These are phyloP conservation scores for Phainopepla nitens DNA, from an alignment of 2,113 vertebrate species.

Conservation along the genomic window DNA sequence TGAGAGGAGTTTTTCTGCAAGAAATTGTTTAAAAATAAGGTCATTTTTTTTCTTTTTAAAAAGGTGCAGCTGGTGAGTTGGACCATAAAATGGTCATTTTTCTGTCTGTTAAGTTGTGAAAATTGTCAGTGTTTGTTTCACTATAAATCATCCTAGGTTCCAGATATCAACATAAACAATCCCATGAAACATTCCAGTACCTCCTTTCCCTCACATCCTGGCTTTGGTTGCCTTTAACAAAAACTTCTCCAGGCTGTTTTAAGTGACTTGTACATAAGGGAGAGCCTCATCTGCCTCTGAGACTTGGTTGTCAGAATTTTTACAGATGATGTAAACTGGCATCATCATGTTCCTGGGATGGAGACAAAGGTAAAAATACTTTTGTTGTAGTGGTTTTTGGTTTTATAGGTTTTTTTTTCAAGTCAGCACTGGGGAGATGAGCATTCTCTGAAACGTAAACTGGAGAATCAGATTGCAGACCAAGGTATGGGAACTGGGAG, in stretches of 20 bases:
- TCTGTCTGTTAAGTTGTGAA: background rate
- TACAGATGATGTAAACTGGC: slow-evolving; percentile 22
- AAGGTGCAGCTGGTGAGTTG: background rate
- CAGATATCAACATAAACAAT: background rate
- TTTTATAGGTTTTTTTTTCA: background rate
- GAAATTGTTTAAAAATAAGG: background rate
- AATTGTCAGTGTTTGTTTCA: background rate
- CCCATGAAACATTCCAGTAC: background rate
- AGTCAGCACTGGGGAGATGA: background rate
- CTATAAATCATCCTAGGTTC: background rate
- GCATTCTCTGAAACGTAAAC: background rate
- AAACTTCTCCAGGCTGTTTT: slow-evolving; percentile 1
- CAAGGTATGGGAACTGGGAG: background rate
- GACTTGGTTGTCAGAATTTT: background rate
- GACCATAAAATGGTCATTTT: background rate
- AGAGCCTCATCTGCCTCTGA: background rate
- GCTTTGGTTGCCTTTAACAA: background rate
- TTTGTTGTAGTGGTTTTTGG: background rate
- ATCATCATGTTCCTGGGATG: background rate
- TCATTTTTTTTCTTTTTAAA: background rate
- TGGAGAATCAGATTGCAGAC: background rate
- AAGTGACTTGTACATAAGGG: background rate
- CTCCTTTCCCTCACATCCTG: background rate
- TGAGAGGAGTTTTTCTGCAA: background rate
- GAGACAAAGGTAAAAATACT: background rate